These are phyloP conservation scores for Albula goreensis DNA, from an alignment of 2,113 vertebrate genomes.

Conservation along the genomic window DNA sequence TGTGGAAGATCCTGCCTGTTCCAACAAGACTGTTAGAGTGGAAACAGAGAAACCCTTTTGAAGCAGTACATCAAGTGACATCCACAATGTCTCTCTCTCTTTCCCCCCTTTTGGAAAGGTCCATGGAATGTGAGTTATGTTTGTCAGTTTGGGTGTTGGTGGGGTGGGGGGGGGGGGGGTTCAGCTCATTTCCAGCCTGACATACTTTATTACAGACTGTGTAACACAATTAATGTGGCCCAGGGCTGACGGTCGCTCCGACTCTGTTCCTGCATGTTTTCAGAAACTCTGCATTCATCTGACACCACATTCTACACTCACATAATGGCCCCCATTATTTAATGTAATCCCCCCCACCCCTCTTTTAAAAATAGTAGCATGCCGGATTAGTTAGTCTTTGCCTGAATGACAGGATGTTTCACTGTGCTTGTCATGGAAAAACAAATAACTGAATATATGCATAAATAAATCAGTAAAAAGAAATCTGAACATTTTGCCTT, in stretches of 20 bases:
- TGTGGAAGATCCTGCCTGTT: not conserved
- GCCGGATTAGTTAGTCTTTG: not conserved
- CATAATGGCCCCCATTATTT: not conserved
- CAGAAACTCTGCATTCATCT: not conserved
- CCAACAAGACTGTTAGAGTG: not conserved
- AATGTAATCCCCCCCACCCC: not conserved
- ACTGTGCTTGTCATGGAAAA: not conserved
- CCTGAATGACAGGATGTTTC: not conserved
- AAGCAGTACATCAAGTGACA: not conserved
- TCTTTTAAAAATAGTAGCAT: not conserved
- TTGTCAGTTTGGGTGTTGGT: not conserved
- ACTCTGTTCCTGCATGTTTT: not conserved
- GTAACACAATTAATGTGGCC: not conserved
- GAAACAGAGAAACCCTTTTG: not conserved
- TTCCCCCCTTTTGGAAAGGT: not conserved
- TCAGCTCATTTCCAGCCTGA: not conserved
- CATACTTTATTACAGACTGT: not conserved
- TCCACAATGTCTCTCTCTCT: not conserved
- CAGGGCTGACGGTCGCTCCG: not conserved
- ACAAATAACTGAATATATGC: not conserved
- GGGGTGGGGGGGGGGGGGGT: not conserved
- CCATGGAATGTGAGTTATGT: conserved; percentile 3
- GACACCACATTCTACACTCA: not conserved
- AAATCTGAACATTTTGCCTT: not conserved
- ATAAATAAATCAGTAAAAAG: not conserved